These are phyloP conservation scores for Parnassius orleans DNA, from an alignment of 2,888 invertebrate species.

Conservation along the genomic window DNA sequence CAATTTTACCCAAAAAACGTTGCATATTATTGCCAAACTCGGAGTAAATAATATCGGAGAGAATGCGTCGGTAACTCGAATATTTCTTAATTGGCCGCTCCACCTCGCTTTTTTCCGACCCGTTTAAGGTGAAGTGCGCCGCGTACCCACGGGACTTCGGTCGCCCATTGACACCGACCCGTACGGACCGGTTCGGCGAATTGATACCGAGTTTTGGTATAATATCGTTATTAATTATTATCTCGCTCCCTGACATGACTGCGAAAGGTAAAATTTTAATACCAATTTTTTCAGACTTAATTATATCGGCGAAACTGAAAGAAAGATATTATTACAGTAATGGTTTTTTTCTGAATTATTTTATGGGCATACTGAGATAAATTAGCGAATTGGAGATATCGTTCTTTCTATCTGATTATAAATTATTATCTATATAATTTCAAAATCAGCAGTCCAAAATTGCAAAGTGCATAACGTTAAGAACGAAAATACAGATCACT, in stretches of 20 bases:
- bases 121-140: slow-evolving; percentile 35
- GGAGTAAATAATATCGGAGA: slow-evolving; percentile 19
- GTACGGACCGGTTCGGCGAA: slow-evolving; percentile 32
- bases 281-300: slow-evolving; percentile 34
- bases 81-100: slow-evolving; percentile 23
- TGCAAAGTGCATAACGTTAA: slow-evolving; percentile 55
- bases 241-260: slow-evolving; percentile 36
- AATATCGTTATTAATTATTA: slow-evolving; percentile 39
- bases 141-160: slow-evolving; percentile 25
- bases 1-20: slow-evolving; percentile 18
- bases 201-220: slow-evolving; percentile 33
- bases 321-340: slow-evolving; percentile 7
- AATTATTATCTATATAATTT: no score
- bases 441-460: slow-evolving; percentile 47
- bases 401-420: no score
- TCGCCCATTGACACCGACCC: slow-evolving; percentile 21
- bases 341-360: slow-evolving; percentile 1
- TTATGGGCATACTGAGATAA: background rate
- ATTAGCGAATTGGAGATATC: no score
- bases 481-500: slow-evolving; percentile 21
- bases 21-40: slow-evolving; percentile 26
- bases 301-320: slow-evolving; percentile 13
- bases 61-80: slow-evolving; percentile 19
- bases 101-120: slow-evolving; percentile 43
- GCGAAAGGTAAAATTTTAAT: slow-evolving; percentile 57